These are phyloP conservation scores for Sebastes flavidus DNA, from an alignment of 2,797 vertebrate species.

Conservation along the genomic window DNA sequence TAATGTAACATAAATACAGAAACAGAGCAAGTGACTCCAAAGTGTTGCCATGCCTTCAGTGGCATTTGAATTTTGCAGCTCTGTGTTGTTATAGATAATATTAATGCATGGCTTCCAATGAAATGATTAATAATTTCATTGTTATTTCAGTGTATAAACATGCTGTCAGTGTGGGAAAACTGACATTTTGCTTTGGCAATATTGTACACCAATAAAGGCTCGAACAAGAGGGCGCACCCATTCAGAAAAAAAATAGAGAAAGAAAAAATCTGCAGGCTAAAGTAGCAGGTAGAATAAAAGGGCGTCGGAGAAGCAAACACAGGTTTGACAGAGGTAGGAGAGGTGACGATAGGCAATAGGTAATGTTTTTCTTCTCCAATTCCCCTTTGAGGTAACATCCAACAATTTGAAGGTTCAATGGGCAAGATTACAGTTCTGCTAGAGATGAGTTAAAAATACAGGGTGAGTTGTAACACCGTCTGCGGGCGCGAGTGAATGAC, in stretches of 20 bases:
- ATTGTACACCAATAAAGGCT: slow-evolving; percentile 31
- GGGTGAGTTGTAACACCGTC: slow-evolving; percentile 67
- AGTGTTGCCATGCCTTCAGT: background rate
- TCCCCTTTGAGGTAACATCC: slow-evolving; percentile 73
- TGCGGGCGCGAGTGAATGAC: slow-evolving; percentile 59
- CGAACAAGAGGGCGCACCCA: slow-evolving; percentile 22
- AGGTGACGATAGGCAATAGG: slow-evolving; percentile 61
- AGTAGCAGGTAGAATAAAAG: slow-evolving; percentile 55
- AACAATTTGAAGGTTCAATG: slow-evolving; percentile 80
- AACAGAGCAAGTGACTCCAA: background rate
- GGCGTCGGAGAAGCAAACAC: slow-evolving; percentile 48
- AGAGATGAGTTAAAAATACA: slow-evolving; percentile 76
- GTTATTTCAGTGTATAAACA: slow-evolving; percentile 29
- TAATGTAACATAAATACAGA: slow-evolving; percentile 32
- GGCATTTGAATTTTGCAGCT: background rate
- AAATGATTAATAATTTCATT: slow-evolving; percentile 19
- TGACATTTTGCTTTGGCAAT: slow-evolving; percentile 28
- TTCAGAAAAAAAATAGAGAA: slow-evolving; percentile 35
- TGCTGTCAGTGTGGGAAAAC: slow-evolving; percentile 23
- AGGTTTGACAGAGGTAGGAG: slow-evolving; percentile 64
- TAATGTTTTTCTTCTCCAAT: slow-evolving; percentile 71
- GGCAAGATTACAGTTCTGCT: slow-evolving; percentile 73
- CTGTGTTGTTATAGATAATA: slow-evolving; percentile 21
- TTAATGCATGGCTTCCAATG: slow-evolving; percentile 26
- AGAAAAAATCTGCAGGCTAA: slow-evolving; percentile 41